Evolutionary conservation across 2,113 vertebrate species (phyloP), one percentile per base, ranked within the genome.

Genomic region (Nibea albiflora): DNA sequence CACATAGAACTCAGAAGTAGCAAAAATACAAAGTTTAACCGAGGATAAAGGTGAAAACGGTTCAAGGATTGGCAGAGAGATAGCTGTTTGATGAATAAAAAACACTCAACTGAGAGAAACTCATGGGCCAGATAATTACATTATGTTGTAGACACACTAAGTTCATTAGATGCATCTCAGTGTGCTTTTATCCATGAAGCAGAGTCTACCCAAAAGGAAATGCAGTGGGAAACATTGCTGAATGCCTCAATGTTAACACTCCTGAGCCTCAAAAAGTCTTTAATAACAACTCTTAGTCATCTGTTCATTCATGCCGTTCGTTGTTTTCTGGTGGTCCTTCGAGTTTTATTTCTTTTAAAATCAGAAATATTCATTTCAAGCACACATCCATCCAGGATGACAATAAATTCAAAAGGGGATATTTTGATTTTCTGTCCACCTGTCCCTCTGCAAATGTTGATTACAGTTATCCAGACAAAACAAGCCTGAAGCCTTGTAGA

Each of bases 381-480:
- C 22, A 62, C 35, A 31, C 46, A 50, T 58, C 28, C 24, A 77
- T 72, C 50, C 61, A 78, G 54, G 28, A 58, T 73, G 46, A 73
- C 19, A 49, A 31, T 50, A 73, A 52, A 73, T 20, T 47, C 26
- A 75, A 50, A 16, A 44, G 24, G 74, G 46, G 74, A 24, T 54
- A 3, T n/a, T 69, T 78, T 74, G 75, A 84, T 84, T 78, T 80
- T 75, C 61, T 80, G 58, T 56, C 76, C 66, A 63, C 20, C 35
- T 35, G 49, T 78, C 47, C 71, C 19, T 61, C 20, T 78, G 58
- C 11, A 78, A 73, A 57, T 65, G 79, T 80, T 88, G 79, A 88
- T 87, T 81, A 50, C 67, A 85, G 56, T 67, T 68, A 62, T 85
- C 17, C 24, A 67, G 19, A 80, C 57, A 79, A 89, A 87, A 83